Evolutionary conservation across 1,140 invertebrate genomes (phyloP).

Genomic region (Neodiprion lecontei): DNA sequence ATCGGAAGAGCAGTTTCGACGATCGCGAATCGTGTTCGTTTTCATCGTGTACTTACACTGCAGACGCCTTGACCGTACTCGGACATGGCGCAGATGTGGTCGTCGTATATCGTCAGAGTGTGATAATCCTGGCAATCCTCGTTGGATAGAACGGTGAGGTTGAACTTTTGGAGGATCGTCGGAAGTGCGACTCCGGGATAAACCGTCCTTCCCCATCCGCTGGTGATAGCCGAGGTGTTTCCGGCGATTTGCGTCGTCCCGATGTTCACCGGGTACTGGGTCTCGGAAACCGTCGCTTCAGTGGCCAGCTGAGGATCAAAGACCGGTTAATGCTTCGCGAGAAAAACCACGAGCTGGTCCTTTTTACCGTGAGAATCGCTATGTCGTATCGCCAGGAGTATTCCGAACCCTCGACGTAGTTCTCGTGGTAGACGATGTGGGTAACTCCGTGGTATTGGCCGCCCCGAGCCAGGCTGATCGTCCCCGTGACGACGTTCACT

Average conservation of each 20-base stretch:
- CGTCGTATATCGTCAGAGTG: conserved; percentile 6
- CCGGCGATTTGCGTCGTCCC: background rate
- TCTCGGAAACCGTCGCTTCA: background rate
- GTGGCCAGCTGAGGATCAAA: conserved; percentile 9
- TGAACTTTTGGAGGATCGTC: background rate
- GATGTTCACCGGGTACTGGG: background rate
- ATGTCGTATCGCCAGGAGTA: background rate
- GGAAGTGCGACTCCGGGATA: background rate
- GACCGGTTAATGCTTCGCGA: background rate
- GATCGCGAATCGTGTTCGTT: background rate
- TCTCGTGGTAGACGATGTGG: background rate
- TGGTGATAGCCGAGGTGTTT: background rate
- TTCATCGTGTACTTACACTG: conserved; percentile 2
- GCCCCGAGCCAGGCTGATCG: background rate
- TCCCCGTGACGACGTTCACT: background rate
- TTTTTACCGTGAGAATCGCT: background rate
- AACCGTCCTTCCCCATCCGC: background rate
- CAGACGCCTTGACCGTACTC: background rate
- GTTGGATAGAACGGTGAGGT: conserved; percentile 5
- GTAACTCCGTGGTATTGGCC: background rate
- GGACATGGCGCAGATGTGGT: conserved; percentile 3
- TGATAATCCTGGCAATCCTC: conserved; percentile 10
- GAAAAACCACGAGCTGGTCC: background rate
- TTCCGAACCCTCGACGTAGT: background rate
- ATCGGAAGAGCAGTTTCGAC: too few species aligned